phyloP scores from a whole-genome alignment of 1,140 invertebrate genomes.

The Antheraea mylitta region DNA sequence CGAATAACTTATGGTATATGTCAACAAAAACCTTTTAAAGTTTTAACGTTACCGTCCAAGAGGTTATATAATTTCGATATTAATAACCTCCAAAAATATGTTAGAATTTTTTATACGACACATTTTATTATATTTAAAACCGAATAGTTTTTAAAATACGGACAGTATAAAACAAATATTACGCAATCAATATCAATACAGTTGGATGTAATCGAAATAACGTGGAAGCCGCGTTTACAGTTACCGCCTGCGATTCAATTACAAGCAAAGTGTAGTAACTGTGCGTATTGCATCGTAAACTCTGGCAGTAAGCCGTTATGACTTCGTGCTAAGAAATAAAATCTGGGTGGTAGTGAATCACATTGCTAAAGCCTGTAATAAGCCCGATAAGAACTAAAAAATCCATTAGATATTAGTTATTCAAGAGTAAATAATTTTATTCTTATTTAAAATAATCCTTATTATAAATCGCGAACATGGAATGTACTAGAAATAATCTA shows the following conservation, averaged over 20 bases:
- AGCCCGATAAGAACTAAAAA: not conserved
- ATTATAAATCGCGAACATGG: no score
- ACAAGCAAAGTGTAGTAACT: conserved; percentile 54
- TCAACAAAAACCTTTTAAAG: no score
- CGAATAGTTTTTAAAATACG: not conserved
- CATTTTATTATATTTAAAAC: not conserved
- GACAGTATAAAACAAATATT: not conserved
- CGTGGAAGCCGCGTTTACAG: conserved; percentile 44
- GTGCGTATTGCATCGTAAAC: conserved; percentile 67
- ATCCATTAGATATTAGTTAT: no score
- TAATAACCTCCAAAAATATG: no score
- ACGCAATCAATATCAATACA: not conserved
- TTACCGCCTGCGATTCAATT: conserved; percentile 66
- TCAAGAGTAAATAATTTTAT: no score
- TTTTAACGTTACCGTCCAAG: no score
- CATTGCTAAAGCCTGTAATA: not conserved
- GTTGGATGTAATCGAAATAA: conserved; percentile 14
- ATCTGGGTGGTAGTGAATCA: conserved; percentile 14
- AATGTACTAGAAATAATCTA: no score
- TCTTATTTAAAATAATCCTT: no score
- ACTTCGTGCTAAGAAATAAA: conserved; percentile 42
- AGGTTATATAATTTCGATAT: no score
- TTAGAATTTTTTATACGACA: no score
- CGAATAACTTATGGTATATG: no score
- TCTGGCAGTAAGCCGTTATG: conserved; percentile 53